Evolutionary conservation across 2,888 invertebrate species (phyloP).

Genomic region (Torymus aiolomorphi): DNA sequence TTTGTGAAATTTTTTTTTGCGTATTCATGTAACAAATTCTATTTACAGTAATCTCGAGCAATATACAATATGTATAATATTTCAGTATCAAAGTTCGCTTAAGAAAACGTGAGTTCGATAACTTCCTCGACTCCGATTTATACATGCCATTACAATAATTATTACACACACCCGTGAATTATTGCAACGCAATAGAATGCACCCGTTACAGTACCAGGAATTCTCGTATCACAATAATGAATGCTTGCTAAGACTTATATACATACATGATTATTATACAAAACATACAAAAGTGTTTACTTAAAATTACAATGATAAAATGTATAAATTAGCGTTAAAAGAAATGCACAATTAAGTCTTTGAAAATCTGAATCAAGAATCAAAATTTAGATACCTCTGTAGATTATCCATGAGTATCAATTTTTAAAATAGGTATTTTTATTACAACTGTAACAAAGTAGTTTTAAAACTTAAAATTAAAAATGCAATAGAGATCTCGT

Average conservation of each 20-base stretch:
- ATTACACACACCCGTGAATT: conserved; percentile 49
- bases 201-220: conserved; percentile 22
- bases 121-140: conserved; percentile 34
- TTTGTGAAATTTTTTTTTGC: conserved; percentile 32
- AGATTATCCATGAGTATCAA: neutral
- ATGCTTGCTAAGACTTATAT: conserved; percentile 28
- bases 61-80: conserved; percentile 27
- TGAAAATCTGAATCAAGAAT: neutral
- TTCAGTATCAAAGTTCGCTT: conserved; percentile 44
- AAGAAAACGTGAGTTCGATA: conserved; percentile 61
- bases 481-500: conserved; percentile 47
- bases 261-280: conserved; percentile 30
- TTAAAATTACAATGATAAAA: conserved; percentile 18
- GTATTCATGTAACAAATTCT: conserved; percentile 40
- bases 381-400: no score
- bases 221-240: conserved; percentile 45
- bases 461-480: conserved; percentile 18
- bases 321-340: neutral
- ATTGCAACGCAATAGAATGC: conserved; percentile 47
- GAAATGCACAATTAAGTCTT: conserved; percentile 25
- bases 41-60: conserved; percentile 33
- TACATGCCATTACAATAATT: conserved; percentile 45
- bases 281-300: conserved; percentile 14
- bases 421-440: conserved; percentile 4
- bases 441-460: conserved; percentile 13